Conservation (phyloP, 2,797 vertebrate genomes). For the Scolopax rusticola region DNA sequence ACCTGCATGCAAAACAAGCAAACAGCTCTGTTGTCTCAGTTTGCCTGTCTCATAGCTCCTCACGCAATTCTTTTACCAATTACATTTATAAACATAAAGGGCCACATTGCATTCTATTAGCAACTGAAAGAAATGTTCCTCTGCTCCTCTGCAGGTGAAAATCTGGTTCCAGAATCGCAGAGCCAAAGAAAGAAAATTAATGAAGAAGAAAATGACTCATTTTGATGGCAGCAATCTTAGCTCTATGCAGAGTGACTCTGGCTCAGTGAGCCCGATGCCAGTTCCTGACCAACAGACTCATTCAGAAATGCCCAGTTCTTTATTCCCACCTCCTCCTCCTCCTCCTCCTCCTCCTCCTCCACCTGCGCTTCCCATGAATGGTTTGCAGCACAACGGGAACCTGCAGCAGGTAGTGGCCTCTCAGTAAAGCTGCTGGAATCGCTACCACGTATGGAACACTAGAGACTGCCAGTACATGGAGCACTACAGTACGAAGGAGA, state of each 20-base stretch:
- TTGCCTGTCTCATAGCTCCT: background rate
- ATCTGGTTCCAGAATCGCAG: conserved; percentile 97
- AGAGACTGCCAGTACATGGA: background rate
- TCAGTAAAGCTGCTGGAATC: conserved; percentile 69
- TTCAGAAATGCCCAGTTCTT: conserved; percentile 84
- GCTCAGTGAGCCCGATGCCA: conserved; percentile 89
- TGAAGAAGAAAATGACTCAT: conserved; percentile 94
- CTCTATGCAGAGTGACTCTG: conserved; percentile 92
- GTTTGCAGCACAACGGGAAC: conserved; percentile 86
- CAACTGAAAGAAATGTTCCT: background rate
- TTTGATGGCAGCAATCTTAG: conserved; percentile 87
- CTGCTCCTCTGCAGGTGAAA: conserved; percentile 85
- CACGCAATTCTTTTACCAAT: background rate
- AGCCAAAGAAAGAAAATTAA: conserved; percentile 93
- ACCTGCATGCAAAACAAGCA: background rate
- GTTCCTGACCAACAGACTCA: conserved; percentile 87
- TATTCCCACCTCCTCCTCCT: conserved; percentile 82
- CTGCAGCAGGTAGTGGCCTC: conserved; percentile 89
- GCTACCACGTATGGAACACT: background rate
- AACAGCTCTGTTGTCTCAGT: background rate
- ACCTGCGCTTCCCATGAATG: conserved; percentile 80
- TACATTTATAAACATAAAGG: background rate
- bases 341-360: conserved; percentile 74
- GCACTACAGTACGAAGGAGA: background rate
- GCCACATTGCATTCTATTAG: background rate